Base-by-base conservation (phyloP, 2,113 vertebrate species). In the Megalops atlanticus region DNA sequence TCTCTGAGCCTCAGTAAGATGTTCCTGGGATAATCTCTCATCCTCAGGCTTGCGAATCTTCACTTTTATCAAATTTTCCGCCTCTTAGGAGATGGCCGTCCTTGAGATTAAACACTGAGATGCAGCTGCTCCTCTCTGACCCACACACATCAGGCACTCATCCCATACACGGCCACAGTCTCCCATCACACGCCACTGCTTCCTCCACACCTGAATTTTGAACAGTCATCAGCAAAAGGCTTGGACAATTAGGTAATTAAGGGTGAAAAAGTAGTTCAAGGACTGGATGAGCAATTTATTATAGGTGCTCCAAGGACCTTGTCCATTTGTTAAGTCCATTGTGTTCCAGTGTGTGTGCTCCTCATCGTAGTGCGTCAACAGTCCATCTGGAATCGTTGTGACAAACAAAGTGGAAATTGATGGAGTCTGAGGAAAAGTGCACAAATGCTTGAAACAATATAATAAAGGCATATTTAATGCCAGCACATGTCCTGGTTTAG, bases 1-100 rank as follows among this genome's bases (percentile, higher is more conserved):
- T 74, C 43, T 64, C 68, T 84, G 38, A 52, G 33, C 47, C 81
- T 76, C 68, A 24, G 68, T 52, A 84, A 85, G 83, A 83, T 84
- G 68, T 76, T 85, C 80, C 69, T 79, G 77, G 69, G n/a, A 72
- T 85, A 73, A 82, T 86, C 84, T 83, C 68, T 69, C 71, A 24
- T 58, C 70, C 40, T 41, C 64, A 58, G 6, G 2, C 15, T 21
- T 33, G 14, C 16, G 18, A 54, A 54, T 72, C 35, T 52, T 31
- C n/a, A 31, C 14, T 76, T 52, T 5, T 77, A 24, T 38, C 35
- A 39, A 40, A 69, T 68, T 33, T 41, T 18, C 39, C 10, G 49
- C n/a, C 15, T 43, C 64, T 68, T 68, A 24, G 24, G 49, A 35
- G 54, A 31, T 8, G 58, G n/a, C 69, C 33, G 39, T 47, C 68